phyloP scores from a whole-genome alignment of 2,113 vertebrate species.

The Diadophis punctatus region DNA sequence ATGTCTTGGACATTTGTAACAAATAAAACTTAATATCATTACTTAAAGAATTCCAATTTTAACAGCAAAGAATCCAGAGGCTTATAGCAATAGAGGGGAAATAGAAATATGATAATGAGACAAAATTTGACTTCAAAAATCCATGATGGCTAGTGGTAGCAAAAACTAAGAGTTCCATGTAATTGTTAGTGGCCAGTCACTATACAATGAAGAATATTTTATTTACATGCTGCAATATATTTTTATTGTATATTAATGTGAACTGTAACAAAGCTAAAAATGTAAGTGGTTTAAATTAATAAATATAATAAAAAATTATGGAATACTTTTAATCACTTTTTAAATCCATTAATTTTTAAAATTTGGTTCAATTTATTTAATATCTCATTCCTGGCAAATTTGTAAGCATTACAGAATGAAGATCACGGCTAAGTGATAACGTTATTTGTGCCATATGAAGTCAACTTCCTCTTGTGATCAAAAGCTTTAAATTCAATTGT shows the following conservation, averaged over 20 bases:
- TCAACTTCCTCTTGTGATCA: constrained; percentile 8
- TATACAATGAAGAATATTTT: background rate
- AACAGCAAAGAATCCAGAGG: background rate
- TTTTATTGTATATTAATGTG: background rate
- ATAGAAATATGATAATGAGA: background rate
- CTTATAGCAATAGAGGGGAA: background rate
- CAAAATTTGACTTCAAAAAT: background rate
- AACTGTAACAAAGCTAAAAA: background rate
- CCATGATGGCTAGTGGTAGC: background rate
- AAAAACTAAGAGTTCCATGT: background rate
- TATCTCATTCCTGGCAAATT: background rate
- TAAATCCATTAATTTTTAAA: background rate
- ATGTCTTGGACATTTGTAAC: background rate
- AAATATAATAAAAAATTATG: background rate
- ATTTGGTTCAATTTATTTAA: background rate
- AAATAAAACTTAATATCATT: no score
- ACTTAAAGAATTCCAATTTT: background rate
- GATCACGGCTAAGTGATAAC: no score
- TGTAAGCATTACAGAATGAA: background rate
- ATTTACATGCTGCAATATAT: background rate
- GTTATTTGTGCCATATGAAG: background rate
- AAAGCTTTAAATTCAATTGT: background rate
- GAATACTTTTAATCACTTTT: background rate
- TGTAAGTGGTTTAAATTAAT: background rate
- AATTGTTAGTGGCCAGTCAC: background rate